A percentile compares a stretch with the other conserved stretches of the same genome.
Evolutionary conservation across 1,140 invertebrate species (phyloP).

Genomic region (Dolichoris vasculosae): DNA sequence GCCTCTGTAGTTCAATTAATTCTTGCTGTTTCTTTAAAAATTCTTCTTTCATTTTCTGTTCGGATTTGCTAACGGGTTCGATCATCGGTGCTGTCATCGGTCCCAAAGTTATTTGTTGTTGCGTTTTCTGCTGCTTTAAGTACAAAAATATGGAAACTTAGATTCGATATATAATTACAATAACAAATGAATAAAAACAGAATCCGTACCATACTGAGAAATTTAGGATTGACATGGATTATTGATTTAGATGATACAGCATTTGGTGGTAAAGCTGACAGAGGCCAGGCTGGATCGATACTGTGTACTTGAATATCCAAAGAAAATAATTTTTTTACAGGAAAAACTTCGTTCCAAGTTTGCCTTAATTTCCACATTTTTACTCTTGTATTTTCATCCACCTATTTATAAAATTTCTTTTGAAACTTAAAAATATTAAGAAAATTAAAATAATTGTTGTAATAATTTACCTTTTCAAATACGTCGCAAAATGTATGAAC

Average conservation of each 20-base stretch:
- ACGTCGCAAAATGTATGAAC: constrained; percentile 88
- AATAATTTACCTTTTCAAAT: constrained; percentile 89
- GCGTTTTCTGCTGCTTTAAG: constrained; percentile 37
- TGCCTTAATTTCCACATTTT: constrained; percentile 95
- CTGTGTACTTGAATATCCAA: constrained; percentile 91
- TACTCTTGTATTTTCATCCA: constrained; percentile 92
- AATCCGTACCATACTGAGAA: constrained; percentile 77
- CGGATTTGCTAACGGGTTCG: constrained; percentile 52
- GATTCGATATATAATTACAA: background rate
- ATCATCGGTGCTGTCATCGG: background rate
- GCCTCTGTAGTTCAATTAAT: constrained; percentile 86
- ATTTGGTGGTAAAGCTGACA: constrained; percentile 80
- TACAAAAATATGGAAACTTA: background rate
- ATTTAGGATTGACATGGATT: constrained; percentile 97
- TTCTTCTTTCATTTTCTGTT: constrained; percentile 81
- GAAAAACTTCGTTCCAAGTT: constrained; percentile 96
- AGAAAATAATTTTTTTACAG: constrained; percentile 88
- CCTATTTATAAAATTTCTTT: constrained; percentile 75
- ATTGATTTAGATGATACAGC: constrained; percentile 74
- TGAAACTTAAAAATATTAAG: background rate
- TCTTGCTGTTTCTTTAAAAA: constrained; percentile 87
- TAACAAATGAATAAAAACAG: background rate
- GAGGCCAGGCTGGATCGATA: constrained; percentile 96
- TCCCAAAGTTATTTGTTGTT: background rate
- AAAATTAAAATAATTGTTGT: constrained; percentile 50